Base-by-base conservation (phyloP, 2,797 vertebrate genomes). In the Anniella stebbinsi region DNA sequence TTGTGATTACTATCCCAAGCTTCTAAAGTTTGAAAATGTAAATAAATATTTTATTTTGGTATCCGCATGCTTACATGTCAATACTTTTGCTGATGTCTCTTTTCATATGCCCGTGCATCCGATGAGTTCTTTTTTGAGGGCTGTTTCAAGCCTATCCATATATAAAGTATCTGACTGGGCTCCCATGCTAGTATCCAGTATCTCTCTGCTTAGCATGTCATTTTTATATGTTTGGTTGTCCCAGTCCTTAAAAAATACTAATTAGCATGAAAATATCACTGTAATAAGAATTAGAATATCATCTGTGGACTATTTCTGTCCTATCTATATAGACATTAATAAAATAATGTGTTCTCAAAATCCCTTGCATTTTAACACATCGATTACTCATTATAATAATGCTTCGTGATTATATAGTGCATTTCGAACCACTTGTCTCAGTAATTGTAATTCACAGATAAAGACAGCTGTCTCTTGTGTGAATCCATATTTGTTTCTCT, bases 261-360 rank as follows among this genome's bases (percentile, higher is more conserved):
- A 6, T 25, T 63, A 41, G 23, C 17, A 41, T 69, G 48, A 25
- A 88, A 85, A 28, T 81, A 45, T 77, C n/a, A 70, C 57, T 33
- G 45, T 15, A 80, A 87, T 0, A 1, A 2, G 9, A 12, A 48
- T 1, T 28, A 67, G 2, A 67, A 70, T 11, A 4, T 45, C 45
- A 51, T 51, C 51, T 8, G 1, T 90, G 1, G 23, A 2, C 33
- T 21, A 15, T 66, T 76, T 48, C 84, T 38, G 11, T 45, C 84
- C 15, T 23, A 1, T 9, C 0, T 25, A 36, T 7, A 15, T 15
- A 2, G 86, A 51, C 63, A 57, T 72, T 28, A 93, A 81, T 92
- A 92, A 91, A 93, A 70, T 17, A 66, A 10, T 91, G 73, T 81
- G n/a, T 45, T 33, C 84, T 54, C 41, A 75, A 77, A 67, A 45